Conservation (phyloP, 2,113 vertebrate genomes). For the Echinops telfairi region DNA sequence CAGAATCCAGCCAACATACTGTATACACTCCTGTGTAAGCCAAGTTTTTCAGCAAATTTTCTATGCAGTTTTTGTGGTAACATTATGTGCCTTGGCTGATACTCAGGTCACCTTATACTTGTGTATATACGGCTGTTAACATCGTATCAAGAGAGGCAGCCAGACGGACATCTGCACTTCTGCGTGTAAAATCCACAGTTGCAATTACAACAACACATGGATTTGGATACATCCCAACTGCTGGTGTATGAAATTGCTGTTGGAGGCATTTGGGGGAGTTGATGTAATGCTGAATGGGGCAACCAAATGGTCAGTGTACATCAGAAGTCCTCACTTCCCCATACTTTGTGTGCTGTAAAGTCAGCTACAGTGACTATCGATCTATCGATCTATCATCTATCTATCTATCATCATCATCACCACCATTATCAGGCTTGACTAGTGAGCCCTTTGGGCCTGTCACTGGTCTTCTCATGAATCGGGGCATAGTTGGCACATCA, state of each 20-base stretch:
- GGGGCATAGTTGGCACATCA: not conserved
- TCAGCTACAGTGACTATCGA: not conserved
- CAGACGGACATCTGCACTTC: not conserved
- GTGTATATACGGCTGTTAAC: not conserved
- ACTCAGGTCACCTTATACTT: too few relatives aligned
- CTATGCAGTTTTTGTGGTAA: too few relatives aligned
- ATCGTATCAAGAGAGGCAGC: not conserved
- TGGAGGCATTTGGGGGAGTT: not conserved
- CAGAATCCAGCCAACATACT: not conserved
- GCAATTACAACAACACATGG: not conserved
- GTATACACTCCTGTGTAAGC: too few relatives aligned
- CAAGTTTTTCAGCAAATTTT: too few relatives aligned
- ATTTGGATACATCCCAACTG: not conserved
- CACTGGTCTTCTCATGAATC: slow-evolving; percentile 26
- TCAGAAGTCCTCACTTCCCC: not conserved
- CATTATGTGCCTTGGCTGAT: too few relatives aligned
- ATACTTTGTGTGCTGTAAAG: slow-evolving; percentile 20
- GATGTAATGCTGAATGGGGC: not conserved
- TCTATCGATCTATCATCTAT: not conserved
- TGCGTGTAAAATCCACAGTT: not conserved
- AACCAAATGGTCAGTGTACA: not conserved
- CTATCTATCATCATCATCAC: too few relatives aligned
- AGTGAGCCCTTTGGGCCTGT: not conserved
- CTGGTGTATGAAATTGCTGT: not conserved
- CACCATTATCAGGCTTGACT: not conserved